Evolutionary conservation across 2,797 vertebrate genomes (phyloP).

Genomic region (Periparus ater): DNA sequence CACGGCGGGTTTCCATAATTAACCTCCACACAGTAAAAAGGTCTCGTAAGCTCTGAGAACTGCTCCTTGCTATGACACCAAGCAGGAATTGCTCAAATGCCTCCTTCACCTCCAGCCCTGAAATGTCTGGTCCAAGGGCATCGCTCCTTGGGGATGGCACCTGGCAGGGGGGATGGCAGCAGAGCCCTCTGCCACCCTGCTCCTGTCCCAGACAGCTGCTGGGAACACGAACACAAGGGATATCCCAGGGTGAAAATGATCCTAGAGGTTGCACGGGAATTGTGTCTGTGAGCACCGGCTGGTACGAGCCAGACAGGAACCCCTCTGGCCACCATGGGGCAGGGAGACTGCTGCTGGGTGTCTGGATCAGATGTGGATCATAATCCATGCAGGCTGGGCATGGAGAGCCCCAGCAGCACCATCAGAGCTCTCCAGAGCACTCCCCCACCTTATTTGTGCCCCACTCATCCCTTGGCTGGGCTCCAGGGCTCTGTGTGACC

Average conservation of each 20-base stretch:
- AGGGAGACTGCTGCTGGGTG: rapidly evolving
- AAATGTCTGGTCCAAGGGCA: background rate
- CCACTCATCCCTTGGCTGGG: rapidly evolving
- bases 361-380: background rate
- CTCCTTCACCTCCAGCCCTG: background rate
- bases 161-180: background rate
- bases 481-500: background rate
- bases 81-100: background rate
- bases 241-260: background rate
- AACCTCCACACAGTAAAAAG: background rate
- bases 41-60: background rate
- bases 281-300: rapidly evolving
- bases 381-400: background rate
- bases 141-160: background rate
- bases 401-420: background rate
- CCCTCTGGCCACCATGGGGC: rapidly evolving
- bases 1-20: background rate
- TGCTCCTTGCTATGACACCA: background rate
- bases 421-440: background rate
- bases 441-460: background rate
- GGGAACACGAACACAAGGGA: rapidly evolving
- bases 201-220: background rate
- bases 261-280: background rate
- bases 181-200: rapidly evolving
- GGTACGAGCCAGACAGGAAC: background rate